Conservation (phyloP, 1,140 invertebrate genomes). For the Hypsibius dujardini region DNA sequence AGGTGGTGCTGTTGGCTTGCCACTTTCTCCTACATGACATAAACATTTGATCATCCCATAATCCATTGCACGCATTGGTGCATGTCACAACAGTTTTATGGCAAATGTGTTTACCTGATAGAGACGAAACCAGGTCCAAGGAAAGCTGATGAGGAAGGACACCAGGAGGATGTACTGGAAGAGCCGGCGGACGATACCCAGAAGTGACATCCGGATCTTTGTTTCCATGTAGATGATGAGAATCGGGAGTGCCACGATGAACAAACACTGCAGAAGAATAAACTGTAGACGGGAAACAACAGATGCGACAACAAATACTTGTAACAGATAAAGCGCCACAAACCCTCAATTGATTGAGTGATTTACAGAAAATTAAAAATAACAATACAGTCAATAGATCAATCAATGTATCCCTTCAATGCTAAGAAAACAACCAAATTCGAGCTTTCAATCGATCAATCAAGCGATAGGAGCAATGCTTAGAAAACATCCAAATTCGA, state of each 20-base stretch:
- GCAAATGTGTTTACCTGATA: neutral
- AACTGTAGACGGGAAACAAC: too few species aligned
- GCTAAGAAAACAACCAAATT: too few species aligned
- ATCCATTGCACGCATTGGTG: neutral
- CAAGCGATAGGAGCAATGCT: neutral
- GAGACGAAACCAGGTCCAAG: slow-evolving; percentile 4
- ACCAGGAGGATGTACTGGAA: neutral
- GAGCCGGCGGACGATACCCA: neutral
- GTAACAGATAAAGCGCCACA: too few species aligned
- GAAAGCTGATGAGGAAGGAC: neutral
- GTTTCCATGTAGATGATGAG: neutral
- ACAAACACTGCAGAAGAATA: neutral
- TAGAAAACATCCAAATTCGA: too few species aligned
- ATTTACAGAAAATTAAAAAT: too few species aligned
- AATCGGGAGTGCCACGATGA: neutral
- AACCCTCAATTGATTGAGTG: too few species aligned
- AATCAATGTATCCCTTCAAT: too few species aligned
- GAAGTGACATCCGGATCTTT: neutral
- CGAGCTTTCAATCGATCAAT: neutral
- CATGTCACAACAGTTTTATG: neutral
- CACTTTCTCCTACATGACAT: slow-evolving; percentile 1
- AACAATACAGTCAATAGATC: too few species aligned
- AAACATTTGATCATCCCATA: neutral
- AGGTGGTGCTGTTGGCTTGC: neutral
- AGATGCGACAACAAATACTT: too few species aligned